A percentile compares a stretch with the other conserved stretches of the same genome.
These are phyloP conservation scores for Biston betularia DNA, from an alignment of 2,888 invertebrate species.

Conservation along the genomic window DNA sequence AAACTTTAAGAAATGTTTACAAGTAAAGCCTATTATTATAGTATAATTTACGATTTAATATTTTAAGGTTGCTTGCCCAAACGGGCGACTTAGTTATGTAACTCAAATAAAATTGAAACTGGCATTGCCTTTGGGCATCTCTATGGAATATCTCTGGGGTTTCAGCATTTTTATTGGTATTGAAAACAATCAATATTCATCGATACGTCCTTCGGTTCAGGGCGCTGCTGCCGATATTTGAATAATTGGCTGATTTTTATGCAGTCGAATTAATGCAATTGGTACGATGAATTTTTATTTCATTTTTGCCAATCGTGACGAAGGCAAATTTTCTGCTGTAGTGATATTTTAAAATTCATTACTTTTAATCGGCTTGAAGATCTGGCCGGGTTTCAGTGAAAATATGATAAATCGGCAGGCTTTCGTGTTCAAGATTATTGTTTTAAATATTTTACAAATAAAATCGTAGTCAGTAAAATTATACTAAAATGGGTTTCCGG, in stretches of 20 bases:
- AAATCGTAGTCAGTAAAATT: not conserved
- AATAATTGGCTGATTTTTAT: conserved; percentile 86
- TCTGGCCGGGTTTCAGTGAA: conserved; percentile 40
- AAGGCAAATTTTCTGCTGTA: conserved; percentile 48
- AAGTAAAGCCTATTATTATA: no score
- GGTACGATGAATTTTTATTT: conserved; percentile 72
- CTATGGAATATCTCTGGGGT: conserved; percentile 44
- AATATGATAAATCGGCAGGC: conserved; percentile 25
- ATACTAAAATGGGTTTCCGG: not conserved
- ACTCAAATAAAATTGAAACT: no score
- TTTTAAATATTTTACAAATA: not conserved
- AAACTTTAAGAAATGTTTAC: no score
- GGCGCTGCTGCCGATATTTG: conserved; percentile 72
- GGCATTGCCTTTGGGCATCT: no score
- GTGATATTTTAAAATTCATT: conserved; percentile 45
- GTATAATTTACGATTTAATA: no score
- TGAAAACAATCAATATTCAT: conserved; percentile 83
- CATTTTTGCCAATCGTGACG: conserved; percentile 60
- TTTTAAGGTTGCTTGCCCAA: no score
- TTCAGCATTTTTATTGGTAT: conserved; percentile 62
- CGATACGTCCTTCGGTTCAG: conserved; percentile 76
- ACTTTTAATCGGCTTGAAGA: conserved; percentile 43
- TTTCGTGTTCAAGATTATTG: conserved; percentile 12
- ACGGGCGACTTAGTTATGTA: no score
- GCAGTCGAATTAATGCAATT: conserved; percentile 83